Percentiles rank a stretch among this genome's conserved stretches.
phyloP scores from a whole-genome alignment of 1,140 invertebrate genomes.

The Heterodera schachtii region DNA sequence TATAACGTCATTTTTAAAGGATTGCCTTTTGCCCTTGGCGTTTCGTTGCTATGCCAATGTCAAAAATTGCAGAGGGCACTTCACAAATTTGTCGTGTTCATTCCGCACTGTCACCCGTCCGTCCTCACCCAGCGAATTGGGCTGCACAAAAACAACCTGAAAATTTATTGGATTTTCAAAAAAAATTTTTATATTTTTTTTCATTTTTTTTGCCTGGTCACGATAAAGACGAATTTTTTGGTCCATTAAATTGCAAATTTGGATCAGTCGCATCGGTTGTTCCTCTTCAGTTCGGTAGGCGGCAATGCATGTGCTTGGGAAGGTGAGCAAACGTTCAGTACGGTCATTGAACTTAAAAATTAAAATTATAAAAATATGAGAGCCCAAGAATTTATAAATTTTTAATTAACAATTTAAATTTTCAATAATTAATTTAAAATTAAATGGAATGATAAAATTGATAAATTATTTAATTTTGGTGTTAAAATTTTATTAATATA shows the following conservation, averaged over 20 bases:
- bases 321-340: conserved; percentile 53
- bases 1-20: no score
- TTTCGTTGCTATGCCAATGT: not conserved
- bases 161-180: not conserved
- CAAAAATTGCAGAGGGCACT: conserved; percentile 25
- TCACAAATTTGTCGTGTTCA: conserved; percentile 24
- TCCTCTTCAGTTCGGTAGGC: conserved; percentile 47
- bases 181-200: no score
- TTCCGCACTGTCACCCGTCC: conserved; percentile 23
- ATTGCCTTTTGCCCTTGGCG: not conserved
- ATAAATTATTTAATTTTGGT: no score
- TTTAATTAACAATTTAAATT: no score
- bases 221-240: conserved; percentile 42
- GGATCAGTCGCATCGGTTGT: conserved; percentile 60
- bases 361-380: not conserved
- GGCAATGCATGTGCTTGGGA: conserved; percentile 61
- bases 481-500: no score
- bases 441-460: no score
- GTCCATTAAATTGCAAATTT: conserved; percentile 53
- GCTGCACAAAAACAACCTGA: conserved; percentile 29
- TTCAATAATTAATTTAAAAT: no score
- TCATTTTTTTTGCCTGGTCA: conserved; percentile 40
- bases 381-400: no score
- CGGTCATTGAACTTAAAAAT: conserved; percentile 37
- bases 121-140: conserved; percentile 18